Conservation (phyloP, 53 echinoderm and acorn worm species). For the Astropecten irregularis region DNA sequence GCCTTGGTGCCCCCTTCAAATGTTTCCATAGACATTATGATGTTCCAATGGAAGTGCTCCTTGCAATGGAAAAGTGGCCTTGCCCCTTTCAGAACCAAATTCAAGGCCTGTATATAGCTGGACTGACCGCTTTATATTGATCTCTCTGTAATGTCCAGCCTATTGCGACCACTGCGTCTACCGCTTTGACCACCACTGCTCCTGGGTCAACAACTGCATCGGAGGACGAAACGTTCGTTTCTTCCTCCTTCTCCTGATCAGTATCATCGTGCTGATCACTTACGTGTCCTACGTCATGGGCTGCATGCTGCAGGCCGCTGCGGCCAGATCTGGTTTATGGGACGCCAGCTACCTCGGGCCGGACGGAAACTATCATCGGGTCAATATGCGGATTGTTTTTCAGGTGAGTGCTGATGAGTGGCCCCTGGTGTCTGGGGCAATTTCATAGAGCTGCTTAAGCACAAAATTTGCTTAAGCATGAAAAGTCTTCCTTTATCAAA, state of each 20-base stretch:
- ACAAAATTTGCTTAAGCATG: too few species aligned
- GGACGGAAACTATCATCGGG: constrained; percentile 66
- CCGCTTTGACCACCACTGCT: constrained; percentile 98
- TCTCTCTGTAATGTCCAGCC: constrained; percentile 16
- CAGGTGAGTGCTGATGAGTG: constrained; percentile 93
- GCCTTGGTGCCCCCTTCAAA: too few species aligned
- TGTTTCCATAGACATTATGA: too few species aligned
- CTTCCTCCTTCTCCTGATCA: constrained; percentile 82
- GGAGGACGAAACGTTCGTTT: constrained; percentile 85
- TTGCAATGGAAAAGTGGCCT: too few species aligned
- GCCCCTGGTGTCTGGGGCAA: too few species aligned
- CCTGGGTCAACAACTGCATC: constrained; percentile 98
- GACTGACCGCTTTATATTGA: too few species aligned
- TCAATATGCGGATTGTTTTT: constrained; percentile 66
- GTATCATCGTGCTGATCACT: constrained; percentile 52
- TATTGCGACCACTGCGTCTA: constrained; percentile 86
- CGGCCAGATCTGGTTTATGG: constrained; percentile 63
- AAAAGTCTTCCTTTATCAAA: too few species aligned
- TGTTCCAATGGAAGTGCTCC: too few species aligned
- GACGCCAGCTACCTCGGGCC: constrained; percentile 73
- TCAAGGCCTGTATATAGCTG: too few species aligned
- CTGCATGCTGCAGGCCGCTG: constrained; percentile 45
- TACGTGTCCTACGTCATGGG: constrained; percentile 58
- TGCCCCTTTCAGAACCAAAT: too few species aligned
- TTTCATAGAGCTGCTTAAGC: too few species aligned